These are phyloP conservation scores for Aspidoscelis tigris DNA, from an alignment of 2,113 vertebrate species.

Conservation along the genomic window DNA sequence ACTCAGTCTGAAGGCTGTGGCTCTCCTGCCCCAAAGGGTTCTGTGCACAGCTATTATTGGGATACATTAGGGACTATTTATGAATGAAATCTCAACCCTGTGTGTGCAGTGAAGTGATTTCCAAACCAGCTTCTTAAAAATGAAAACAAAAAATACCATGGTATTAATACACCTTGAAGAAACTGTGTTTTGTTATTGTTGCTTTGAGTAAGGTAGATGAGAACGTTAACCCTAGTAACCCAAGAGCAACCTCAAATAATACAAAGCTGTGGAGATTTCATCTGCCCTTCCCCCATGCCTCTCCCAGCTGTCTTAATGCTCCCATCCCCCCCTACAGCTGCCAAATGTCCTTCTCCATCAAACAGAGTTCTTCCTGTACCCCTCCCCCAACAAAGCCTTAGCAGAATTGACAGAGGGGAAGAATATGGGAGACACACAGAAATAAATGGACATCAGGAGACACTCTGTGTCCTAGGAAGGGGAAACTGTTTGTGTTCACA, in stretches of 20 bases:
- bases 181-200: not conserved
- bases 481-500: not conserved
- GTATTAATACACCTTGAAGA: not conserved
- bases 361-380: conserved; percentile 7
- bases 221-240: not conserved
- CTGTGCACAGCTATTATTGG: not conserved
- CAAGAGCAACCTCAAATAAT: not conserved
- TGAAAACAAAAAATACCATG: not conserved
- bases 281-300: not conserved
- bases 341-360: conserved; percentile 28
- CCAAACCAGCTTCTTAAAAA: not conserved
- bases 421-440: conserved; percentile 8
- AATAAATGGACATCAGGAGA: not conserved
- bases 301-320: conserved; percentile 23
- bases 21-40: rapidly evolving
- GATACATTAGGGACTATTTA: too few species aligned
- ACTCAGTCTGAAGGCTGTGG: not conserved
- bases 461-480: conserved; percentile 26
- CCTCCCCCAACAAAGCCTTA: not conserved
- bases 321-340: conserved; percentile 26
- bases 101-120: not conserved
- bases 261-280: not conserved
- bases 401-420: not conserved
- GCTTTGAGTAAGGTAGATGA: not conserved
- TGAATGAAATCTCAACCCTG: not conserved